Base-by-base conservation (phyloP, 1,140 invertebrate genomes). In the Lasioglossum baleicum region DNA sequence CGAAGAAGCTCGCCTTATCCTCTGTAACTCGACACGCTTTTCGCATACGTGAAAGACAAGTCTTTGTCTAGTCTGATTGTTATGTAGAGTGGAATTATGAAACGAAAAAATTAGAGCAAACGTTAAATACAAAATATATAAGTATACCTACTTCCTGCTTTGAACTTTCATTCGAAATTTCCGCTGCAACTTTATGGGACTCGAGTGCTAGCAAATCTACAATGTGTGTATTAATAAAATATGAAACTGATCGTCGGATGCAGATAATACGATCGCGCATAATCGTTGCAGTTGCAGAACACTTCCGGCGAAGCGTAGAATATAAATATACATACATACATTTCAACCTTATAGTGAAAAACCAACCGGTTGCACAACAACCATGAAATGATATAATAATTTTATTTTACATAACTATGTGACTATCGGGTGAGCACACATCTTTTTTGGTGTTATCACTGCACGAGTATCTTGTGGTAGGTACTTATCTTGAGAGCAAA, bases 11-110 rank as follows among this genome's bases (percentile, higher is more conserved):
- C 44, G 64, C 22, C 7, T 66, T 44, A 66, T 22, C 8, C 44
- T 66, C 11, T n/a, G 42, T 10, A 66, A 44, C 64, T 44, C 22
- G 48, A 56, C 15, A 69, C 26, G 48, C 48, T 69, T 69, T 69
- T 69, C 48, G 17, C 48, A 11, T 31, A 53, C 17, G 48, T 35
- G 67, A 69, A 69, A n/a, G 22, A 53, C 40, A 31, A 15, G 51
- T 69, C 51, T 51, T 56, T 26, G 42, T 35, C 7, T 5, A 26
- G 6, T 10, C 48, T 69, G 26, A 35, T 53, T 69, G 20, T 20
- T 35, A 31, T 35, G 48, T 56, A n/a, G 51, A 69, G 53, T 31
- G 15, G 17, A 56, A 35, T 53, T n/a, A n/a, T 5, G 26, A 53
- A 69, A 69, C 15, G 17, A 56, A n/a, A 20, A 11, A 31, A 35